Evolutionary conservation across 53 echinoderm and acorn worm genomes (phyloP), one percentile per base, ranked within the genome.

Genomic region (Henricia sp.): DNA sequence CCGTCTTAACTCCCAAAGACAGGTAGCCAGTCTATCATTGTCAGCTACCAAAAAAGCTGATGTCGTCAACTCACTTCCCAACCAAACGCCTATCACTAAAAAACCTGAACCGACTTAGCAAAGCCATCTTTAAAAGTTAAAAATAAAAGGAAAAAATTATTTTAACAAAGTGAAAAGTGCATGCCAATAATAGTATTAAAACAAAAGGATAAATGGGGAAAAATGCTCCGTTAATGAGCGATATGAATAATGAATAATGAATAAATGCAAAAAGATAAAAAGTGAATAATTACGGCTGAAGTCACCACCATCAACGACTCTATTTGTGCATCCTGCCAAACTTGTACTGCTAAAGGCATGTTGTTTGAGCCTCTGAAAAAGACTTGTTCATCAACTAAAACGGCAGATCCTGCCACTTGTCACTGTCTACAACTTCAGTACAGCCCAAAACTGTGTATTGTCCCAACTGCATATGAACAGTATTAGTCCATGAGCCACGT

Each of bases 261-360:
- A 74, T 74, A 76, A 76, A 76, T 58, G 76, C 40, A 76, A 76
- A 57, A 58, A 76, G 41, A 76, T 58, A 58, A 39, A 74, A 41
- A 42, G 44, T 36, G 41, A 76, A 67, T 13, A 56, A 58, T 40
- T 58, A 76, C 25, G 74, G 35, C 55, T 54, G 55, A 74, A 37
- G 76, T 76, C 57, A 76, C 76, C 59, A 42, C 40, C 76, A 58
- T 20, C n/a, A 24, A 76, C 76, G 16, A 40, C 58, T 39, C 6
- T 26, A 55, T 55, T 74, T 74, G 20, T 50, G 36, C 21, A 20
- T 74, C 37, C 76, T 40, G 59, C 59, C 25, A 4, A 39, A 57
- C 76, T 76, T 76, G 76, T 76, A 76, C 76, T 24, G 39, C 8
- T 27, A 1, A 29, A 38, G 11, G 16, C 16, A 32, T 46, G 14